A percentile compares a stretch with the other conserved stretches of the same genome.
Evolutionary conservation across 1,140 invertebrate species (phyloP).

Genomic region (Penaeus indicus): DNA sequence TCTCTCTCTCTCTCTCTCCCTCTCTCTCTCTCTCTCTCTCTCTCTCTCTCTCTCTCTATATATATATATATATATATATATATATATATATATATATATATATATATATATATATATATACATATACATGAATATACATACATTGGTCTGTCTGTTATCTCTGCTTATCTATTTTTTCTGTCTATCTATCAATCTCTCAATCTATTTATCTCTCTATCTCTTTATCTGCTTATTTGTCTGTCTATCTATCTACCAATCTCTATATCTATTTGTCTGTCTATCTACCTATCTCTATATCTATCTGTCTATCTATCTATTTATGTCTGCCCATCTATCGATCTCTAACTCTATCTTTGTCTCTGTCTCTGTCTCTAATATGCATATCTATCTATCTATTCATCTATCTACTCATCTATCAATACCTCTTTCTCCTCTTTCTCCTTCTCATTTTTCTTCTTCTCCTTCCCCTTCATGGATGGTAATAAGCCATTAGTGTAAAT

Average conservation of each 20-base stretch:
- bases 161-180: not conserved
- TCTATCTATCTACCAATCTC: not conserved
- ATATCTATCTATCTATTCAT: too few species aligned
- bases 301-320: constrained; percentile 9
- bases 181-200: constrained; percentile 3
- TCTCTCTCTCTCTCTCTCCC: not conserved
- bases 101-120: constrained; percentile 16
- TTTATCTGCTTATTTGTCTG: not conserved
- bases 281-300: constrained; percentile 18
- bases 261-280: not conserved
- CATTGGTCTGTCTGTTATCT: not conserved
- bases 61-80: constrained; percentile 19
- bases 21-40: not conserved
- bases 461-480: too few species aligned
- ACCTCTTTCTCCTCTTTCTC: too few species aligned
- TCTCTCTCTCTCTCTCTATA: not conserved
- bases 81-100: constrained; percentile 34
- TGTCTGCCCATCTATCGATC: not conserved
- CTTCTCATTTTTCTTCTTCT: too few species aligned
- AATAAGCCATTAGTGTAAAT: too few species aligned
- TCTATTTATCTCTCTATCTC: constrained; percentile 17
- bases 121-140: not conserved
- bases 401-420: too few species aligned
- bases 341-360: not conserved
- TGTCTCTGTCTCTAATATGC: not conserved